Evolutionary conservation across 2,113 vertebrate species (phyloP).

Genomic region (Pachypanchax playfairii): DNA sequence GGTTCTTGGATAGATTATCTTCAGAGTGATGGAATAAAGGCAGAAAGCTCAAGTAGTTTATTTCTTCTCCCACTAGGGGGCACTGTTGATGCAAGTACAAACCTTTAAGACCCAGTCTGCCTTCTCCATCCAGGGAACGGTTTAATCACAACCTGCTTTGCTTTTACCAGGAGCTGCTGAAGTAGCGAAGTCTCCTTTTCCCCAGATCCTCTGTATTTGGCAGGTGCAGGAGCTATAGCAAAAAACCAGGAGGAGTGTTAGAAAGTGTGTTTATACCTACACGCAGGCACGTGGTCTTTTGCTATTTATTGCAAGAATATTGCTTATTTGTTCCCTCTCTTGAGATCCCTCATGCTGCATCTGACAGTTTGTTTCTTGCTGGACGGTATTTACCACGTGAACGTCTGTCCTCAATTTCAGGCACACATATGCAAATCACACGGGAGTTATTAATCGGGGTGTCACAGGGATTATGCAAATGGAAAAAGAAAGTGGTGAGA

Average conservation of each 20-base stretch:
- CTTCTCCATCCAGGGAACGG: conserved; percentile 24
- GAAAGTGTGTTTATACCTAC: conserved; percentile 24
- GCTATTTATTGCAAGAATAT: conserved; percentile 35
- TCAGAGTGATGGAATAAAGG: no score
- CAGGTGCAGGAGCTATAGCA: conserved; percentile 28
- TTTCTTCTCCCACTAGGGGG: conserved; percentile 70
- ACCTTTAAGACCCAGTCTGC: conserved; percentile 4
- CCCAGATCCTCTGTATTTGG: conserved; percentile 50
- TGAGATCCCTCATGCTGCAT: conserved; percentile 18
- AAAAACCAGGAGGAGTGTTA: conserved; percentile 26
- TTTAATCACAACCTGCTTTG: conserved; percentile 49
- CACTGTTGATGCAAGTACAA: conserved; percentile 78
- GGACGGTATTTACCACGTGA: conserved; percentile 50
- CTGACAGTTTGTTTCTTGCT: conserved; percentile 21
- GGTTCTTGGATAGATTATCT: conserved; percentile 1
- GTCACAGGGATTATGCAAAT: conserved; percentile 79
- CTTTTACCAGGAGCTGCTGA: conserved; percentile 54
- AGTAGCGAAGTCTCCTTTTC: conserved; percentile 57
- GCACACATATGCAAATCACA: conserved; percentile 73
- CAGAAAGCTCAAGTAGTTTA: neutral
- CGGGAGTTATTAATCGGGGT: conserved; percentile 73
- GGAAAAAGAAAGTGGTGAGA: conserved; percentile 43
- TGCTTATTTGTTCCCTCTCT: conserved; percentile 12
- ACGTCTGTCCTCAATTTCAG: conserved; percentile 68
- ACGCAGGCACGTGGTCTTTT: neutral